phyloP scores from a whole-genome alignment of 1,140 invertebrate genomes.

The Nixonia krombeini region DNA sequence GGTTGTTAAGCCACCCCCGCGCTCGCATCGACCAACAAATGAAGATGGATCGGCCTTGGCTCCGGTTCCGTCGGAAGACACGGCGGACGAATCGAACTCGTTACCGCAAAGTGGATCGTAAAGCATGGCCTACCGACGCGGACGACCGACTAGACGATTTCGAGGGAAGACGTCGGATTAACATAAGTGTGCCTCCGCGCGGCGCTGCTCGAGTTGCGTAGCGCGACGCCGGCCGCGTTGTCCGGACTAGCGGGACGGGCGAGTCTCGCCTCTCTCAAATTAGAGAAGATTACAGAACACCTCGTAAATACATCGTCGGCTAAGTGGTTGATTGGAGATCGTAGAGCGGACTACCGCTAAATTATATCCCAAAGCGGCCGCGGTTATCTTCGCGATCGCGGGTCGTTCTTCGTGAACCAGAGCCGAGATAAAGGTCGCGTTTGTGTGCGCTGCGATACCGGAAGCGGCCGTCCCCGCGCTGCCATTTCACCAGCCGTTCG shows the following conservation, averaged over 20 bases:
- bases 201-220: too few relatives aligned
- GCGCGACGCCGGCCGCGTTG: conserved; percentile 9
- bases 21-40: conserved; percentile 44
- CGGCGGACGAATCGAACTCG: conserved; percentile 21
- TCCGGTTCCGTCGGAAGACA: conserved; percentile 37
- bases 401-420: conserved; percentile 14
- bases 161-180: conserved; percentile 32
- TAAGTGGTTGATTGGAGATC: conserved; percentile 68
- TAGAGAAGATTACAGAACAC: conserved; percentile 70
- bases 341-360: conserved; percentile 68
- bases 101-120: conserved; percentile 20
- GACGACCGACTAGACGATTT: conserved; percentile 11
- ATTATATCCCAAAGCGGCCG: conserved; percentile 64
- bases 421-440: too few relatives aligned
- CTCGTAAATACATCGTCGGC: conserved; percentile 68
- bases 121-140: conserved; percentile 14
- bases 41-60: conserved; percentile 55
- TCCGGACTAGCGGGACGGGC: conserved; percentile 14
- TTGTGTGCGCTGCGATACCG: neutral
- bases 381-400: conserved; percentile 61
- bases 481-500: neutral
- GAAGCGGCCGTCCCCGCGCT: neutral
- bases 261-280: conserved; percentile 51
- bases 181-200: conserved; percentile 45
- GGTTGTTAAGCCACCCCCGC: conserved; percentile 19